phyloP scores from a whole-genome alignment of 2,888 invertebrate genomes.

The Tetrapedia diversipes region DNA sequence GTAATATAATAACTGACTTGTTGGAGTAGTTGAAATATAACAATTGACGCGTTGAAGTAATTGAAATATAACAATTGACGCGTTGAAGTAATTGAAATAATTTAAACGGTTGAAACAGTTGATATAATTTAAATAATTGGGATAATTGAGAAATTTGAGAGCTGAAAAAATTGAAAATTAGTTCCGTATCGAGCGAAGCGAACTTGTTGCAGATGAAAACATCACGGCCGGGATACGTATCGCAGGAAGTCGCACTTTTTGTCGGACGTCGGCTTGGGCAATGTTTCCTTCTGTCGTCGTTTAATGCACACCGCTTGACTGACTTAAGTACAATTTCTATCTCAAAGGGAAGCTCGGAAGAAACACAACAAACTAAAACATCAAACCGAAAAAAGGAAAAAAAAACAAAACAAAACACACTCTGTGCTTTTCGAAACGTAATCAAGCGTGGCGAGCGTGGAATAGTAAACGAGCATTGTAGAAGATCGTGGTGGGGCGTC shows the following conservation, averaged over 20 bases:
- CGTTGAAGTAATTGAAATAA: no score
- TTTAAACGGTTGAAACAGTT: no score
- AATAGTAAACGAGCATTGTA: constrained; percentile 64
- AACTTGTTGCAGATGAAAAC: constrained; percentile 75
- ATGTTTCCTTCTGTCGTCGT: constrained; percentile 74
- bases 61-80: no score
- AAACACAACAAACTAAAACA: constrained; percentile 27
- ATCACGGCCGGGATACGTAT: constrained; percentile 60
- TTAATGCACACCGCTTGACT: constrained; percentile 75
- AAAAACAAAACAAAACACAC: constrained; percentile 28
- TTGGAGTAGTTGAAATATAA: no score
- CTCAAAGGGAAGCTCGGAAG: constrained; percentile 52
- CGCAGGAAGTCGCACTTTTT: constrained; percentile 66
- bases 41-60: no score
- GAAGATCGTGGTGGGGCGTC: constrained; percentile 33
- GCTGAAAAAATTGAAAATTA: neutral
- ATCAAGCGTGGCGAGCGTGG: constrained; percentile 60
- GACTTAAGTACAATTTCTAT: constrained; percentile 72
- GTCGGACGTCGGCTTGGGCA: constrained; percentile 68
- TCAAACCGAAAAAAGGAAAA: neutral
- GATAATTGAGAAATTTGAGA: no score
- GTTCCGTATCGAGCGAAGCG: neutral
- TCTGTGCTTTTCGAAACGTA: constrained; percentile 67
- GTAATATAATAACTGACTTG: no score
- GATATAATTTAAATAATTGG: no score